Percentiles rank a stretch among this genome's conserved stretches.
These are phyloP conservation scores for Phocoena sinus DNA, from an alignment of 2,113 vertebrate species.

Conservation along the genomic window DNA sequence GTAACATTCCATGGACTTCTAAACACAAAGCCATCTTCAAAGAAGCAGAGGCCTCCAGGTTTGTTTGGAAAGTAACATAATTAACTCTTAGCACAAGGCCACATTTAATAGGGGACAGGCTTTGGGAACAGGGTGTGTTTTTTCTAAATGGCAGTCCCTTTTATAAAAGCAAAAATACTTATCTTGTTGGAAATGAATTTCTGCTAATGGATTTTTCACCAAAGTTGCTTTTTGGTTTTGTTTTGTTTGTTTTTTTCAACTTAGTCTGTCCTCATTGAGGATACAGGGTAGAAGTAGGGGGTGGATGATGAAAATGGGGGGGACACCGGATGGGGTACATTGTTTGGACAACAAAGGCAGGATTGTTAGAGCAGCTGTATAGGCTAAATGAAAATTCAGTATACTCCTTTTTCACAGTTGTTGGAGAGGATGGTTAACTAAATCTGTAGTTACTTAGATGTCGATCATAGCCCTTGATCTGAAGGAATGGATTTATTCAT, in stretches of 20 bases:
- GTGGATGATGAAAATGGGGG: fast-evolving
- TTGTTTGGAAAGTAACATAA: constrained; percentile 12
- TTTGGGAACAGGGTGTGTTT: neutral
- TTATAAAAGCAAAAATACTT: neutral
- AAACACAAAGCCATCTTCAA: constrained; percentile 20
- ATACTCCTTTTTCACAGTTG: neutral
- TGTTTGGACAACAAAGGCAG: neutral
- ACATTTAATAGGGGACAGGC: neutral
- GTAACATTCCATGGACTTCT: neutral
- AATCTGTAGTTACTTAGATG: neutral
- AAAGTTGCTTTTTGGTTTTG: neutral
- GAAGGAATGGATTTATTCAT: neutral
- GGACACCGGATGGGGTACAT: fast-evolving
- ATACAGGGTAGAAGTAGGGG: neutral
- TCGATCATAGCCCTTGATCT: neutral
- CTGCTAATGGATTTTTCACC: neutral
- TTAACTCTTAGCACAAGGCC: neutral
- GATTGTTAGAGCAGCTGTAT: neutral
- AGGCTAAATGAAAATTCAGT: neutral
- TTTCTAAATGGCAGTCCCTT: neutral
- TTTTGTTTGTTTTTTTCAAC: neutral
- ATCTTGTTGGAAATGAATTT: neutral
- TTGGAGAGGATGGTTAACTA: neutral
- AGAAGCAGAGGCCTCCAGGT: neutral
- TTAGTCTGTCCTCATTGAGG: neutral